A percentile compares a stretch with the other conserved stretches of the same genome.
These are phyloP conservation scores for Drosophila sturtevanti DNA, from an alignment of 1,140 invertebrate genomes.

Conservation along the genomic window DNA sequence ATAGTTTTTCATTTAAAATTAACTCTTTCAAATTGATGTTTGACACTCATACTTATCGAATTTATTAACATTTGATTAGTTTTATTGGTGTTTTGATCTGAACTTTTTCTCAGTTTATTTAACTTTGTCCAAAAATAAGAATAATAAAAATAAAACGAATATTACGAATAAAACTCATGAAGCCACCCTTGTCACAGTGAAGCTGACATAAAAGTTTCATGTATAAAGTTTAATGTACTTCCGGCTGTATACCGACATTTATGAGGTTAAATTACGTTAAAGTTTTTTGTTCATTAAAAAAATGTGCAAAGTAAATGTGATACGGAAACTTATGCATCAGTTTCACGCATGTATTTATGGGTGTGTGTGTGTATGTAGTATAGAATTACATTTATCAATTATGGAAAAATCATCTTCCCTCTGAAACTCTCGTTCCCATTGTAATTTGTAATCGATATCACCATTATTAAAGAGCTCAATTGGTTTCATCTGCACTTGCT, in stretches of 20 bases:
- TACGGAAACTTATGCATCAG: background rate
- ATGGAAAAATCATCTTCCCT: constrained; percentile 10
- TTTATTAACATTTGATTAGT: background rate
- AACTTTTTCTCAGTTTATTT: constrained; percentile 4
- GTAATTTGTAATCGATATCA: constrained; percentile 48
- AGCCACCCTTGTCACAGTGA: constrained; percentile 28
- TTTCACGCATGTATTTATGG: background rate
- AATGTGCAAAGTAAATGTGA: background rate
- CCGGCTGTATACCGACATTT: constrained; percentile 50
- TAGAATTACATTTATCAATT: background rate
- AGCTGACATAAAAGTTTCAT: constrained; percentile 43
- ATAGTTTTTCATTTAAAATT: constrained; percentile 44
- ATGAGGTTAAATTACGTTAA: constrained; percentile 29
- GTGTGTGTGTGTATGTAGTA: background rate
- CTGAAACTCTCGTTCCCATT: constrained; percentile 58
- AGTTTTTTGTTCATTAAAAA: constrained; percentile 1
- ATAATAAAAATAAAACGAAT: too few species aligned
- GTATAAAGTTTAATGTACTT: constrained; percentile 9
- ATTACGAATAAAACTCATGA: constrained; percentile 3
- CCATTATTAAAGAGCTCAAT: constrained; percentile 12
- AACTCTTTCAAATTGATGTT: constrained; percentile 37
- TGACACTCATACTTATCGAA: constrained; percentile 31
- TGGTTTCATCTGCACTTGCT: background rate
- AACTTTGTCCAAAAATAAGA: background rate
- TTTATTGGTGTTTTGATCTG: background rate